Percentiles rank a stretch among this genome's conserved stretches.
Conservation (phyloP, 2,113 vertebrate species). For the Nyctibius bracteatus region DNA sequence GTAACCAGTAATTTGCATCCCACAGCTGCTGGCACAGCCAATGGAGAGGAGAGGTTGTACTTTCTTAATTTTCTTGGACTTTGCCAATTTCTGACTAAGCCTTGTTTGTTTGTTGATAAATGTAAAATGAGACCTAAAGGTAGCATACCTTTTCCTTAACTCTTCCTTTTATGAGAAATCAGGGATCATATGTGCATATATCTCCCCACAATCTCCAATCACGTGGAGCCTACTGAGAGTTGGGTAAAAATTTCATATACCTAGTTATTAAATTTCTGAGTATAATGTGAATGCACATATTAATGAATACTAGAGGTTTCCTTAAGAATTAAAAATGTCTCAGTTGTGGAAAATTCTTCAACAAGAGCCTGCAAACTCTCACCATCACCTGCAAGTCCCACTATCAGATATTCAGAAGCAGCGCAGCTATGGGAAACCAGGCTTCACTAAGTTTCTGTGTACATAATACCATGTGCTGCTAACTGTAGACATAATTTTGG, state of each 20-base stretch:
- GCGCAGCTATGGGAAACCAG: not conserved
- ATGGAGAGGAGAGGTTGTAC: not conserved
- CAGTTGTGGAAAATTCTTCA: not conserved
- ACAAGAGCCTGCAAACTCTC: not conserved
- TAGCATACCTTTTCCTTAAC: not conserved
- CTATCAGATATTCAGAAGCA: not conserved
- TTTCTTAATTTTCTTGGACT: not conserved
- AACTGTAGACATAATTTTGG: not conserved
- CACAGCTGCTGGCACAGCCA: rapidly evolving
- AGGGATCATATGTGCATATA: not conserved
- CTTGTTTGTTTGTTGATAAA: not conserved
- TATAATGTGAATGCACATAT: not conserved
- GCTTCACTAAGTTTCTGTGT: not conserved
- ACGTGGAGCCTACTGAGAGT: not conserved
- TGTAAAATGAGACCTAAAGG: not conserved
- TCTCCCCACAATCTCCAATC: not conserved
- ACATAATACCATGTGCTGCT: not conserved
- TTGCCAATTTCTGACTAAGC: not conserved
- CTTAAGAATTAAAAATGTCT: not conserved
- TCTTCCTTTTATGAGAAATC: not conserved
- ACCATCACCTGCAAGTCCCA: not conserved
- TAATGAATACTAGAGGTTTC: not conserved
- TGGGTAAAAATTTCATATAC: not conserved
- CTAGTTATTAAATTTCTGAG: not conserved
- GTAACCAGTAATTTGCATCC: not conserved